phyloP scores from a whole-genome alignment of 2,888 invertebrate genomes.

The Chrysopilus asiliformis region DNA sequence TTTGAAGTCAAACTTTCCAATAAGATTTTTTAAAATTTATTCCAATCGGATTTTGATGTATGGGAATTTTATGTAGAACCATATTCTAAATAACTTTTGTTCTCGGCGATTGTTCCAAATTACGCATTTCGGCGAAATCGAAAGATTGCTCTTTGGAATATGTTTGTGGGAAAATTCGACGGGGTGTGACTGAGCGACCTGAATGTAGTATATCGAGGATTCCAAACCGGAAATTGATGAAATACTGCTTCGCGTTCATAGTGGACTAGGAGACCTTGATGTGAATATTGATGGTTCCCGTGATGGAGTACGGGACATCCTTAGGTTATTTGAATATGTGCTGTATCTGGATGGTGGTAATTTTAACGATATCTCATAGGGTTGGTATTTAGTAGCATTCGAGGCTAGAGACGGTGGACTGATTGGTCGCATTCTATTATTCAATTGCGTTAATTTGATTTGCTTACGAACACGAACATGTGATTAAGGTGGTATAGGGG shows the following conservation, averaged over 20 bases:
- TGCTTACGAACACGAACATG: slow-evolving; percentile 22
- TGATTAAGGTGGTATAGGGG: slow-evolving; percentile 27
- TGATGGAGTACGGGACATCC: slow-evolving; percentile 9
- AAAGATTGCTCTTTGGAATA: slow-evolving; percentile 38
- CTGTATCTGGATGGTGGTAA: slow-evolving; percentile 16
- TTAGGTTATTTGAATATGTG: not conserved
- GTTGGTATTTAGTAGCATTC: slow-evolving; percentile 9
- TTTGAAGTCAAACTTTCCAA: no score
- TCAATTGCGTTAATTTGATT: no score
- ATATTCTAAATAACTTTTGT: no score
- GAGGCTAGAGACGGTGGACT: not conserved
- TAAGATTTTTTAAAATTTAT: no score
- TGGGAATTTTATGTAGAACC: no score
- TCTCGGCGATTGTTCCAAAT: slow-evolving; percentile 62
- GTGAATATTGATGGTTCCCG: slow-evolving; percentile 27
- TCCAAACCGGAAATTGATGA: slow-evolving; percentile 19
- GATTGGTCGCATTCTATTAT: no score
- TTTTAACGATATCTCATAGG: slow-evolving; percentile 25
- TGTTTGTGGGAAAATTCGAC: slow-evolving; percentile 55
- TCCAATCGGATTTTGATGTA: no score
- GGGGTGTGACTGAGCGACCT: slow-evolving; percentile 35
- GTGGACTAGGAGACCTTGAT: slow-evolving; percentile 46
- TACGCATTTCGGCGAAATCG: slow-evolving; percentile 45
- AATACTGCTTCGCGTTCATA: slow-evolving; percentile 21
- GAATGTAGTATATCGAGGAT: slow-evolving; percentile 14